A percentile compares a stretch with the other conserved stretches of the same genome.
phyloP scores from a whole-genome alignment of 2,113 vertebrate genomes.

The Coryphaenoides rupestris region DNA sequence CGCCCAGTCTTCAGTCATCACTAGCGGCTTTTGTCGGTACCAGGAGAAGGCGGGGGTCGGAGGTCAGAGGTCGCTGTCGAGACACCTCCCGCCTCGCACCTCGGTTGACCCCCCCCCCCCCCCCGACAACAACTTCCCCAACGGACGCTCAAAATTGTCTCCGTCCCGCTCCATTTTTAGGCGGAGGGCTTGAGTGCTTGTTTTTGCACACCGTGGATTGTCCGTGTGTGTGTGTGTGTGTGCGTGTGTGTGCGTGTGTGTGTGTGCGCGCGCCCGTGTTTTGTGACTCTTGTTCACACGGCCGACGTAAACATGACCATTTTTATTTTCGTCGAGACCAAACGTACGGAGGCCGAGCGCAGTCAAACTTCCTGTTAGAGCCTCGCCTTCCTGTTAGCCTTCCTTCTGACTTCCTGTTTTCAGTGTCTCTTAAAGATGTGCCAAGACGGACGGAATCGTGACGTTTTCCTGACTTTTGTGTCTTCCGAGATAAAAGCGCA shows the following conservation, averaged over 20 bases:
- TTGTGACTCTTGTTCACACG: conserved; percentile 4
- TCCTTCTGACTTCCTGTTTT: conserved; percentile 13
- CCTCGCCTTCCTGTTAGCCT: conserved; percentile 25
- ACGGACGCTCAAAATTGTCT: too few relatives aligned
- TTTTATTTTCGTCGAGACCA: conserved; percentile 30
- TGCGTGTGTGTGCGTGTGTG: too few relatives aligned
- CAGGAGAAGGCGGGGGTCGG: background rate
- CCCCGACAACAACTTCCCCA: too few relatives aligned
- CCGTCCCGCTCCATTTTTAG: background rate
- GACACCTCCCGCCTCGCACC: too few relatives aligned
- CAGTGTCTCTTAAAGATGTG: conserved; percentile 35
- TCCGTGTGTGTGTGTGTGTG: too few relatives aligned
- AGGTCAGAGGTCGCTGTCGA: background rate
- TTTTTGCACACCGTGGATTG: conserved; percentile 1
- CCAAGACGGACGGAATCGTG: conserved; percentile 28
- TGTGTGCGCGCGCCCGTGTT: too few relatives aligned
- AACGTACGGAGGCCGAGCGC: conserved; percentile 30
- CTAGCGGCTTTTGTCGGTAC: conserved; percentile 14
- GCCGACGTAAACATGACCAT: conserved; percentile 24
- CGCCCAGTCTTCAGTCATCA: conserved; percentile 9
- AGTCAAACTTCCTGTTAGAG: background rate
- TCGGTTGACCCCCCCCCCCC: too few relatives aligned
- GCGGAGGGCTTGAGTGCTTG: too few relatives aligned
- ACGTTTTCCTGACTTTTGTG: background rate
- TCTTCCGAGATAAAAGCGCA: conserved; percentile 7